Evolutionary conservation across 2,113 vertebrate genomes (phyloP).

Genomic region (Salvelinus alpinus): DNA sequence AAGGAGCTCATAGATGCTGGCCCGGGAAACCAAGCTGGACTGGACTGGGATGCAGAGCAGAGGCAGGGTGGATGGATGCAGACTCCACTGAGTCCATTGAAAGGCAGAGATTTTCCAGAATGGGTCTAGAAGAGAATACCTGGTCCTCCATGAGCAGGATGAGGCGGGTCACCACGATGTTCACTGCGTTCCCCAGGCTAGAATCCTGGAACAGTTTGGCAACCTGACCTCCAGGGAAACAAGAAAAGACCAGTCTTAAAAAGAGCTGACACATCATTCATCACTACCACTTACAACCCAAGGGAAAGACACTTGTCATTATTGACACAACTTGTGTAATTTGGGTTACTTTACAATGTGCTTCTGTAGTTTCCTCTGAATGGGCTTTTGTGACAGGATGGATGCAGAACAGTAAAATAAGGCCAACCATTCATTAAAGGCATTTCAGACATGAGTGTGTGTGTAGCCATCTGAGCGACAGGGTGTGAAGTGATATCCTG

Average conservation of each 20-base stretch:
- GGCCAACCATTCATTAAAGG: slow-evolving; percentile 57
- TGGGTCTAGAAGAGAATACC: slow-evolving; percentile 65
- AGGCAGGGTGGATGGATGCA: neutral
- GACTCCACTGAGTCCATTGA: neutral
- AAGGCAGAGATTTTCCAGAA: neutral
- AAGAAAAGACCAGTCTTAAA: slow-evolving; percentile 99
- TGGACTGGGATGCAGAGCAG: neutral
- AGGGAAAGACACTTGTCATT: slow-evolving; percentile 41
- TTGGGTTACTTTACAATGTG: neutral
- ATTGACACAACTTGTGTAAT: slow-evolving; percentile 11
- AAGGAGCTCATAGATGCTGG: slow-evolving; percentile 50
- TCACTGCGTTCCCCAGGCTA: slow-evolving; percentile 97
- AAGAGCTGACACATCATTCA: slow-evolving; percentile 57
- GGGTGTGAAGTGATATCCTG: slow-evolving; percentile 31
- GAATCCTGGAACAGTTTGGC: slow-evolving; percentile 99
- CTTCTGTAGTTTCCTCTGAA: too few species aligned
- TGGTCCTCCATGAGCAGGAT: slow-evolving; percentile 97
- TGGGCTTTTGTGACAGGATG: slow-evolving; percentile 23
- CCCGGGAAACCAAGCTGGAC: slow-evolving; percentile 1
- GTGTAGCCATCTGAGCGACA: slow-evolving; percentile 28
- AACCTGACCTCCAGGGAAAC: slow-evolving; percentile 99
- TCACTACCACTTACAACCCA: slow-evolving; percentile 4
- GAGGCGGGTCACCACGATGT: slow-evolving; percentile 94
- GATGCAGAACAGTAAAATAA: slow-evolving; percentile 36
- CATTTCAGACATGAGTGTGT: slow-evolving; percentile 55